Conservation (phyloP, 2,888 invertebrate species). For the Ectemnius cavifrons region DNA sequence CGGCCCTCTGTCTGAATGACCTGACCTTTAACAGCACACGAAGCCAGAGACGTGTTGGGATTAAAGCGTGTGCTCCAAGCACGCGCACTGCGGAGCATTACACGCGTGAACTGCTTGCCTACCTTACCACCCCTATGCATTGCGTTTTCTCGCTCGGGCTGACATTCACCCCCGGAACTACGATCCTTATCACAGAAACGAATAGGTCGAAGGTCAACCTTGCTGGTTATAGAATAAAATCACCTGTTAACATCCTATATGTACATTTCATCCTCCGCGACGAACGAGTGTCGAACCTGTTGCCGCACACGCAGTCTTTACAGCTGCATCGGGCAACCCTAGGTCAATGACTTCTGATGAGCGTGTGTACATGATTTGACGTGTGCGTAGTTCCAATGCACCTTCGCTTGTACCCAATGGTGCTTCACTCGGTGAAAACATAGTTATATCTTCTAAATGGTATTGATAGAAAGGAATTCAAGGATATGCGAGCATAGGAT, state of each 20-base stretch:
- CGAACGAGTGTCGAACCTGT: slow-evolving; percentile 30
- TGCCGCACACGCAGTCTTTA: slow-evolving; percentile 12
- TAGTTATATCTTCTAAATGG: too few relatives aligned
- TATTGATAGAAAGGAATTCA: too few relatives aligned
- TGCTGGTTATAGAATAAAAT: slow-evolving; percentile 3
- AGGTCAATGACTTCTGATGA: not conserved
- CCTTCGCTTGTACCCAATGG: too few relatives aligned
- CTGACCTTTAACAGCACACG: slow-evolving; percentile 35
- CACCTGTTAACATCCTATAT: slow-evolving; percentile 18
- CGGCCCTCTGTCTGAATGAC: slow-evolving; percentile 8
- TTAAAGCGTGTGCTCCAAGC: slow-evolving; percentile 21
- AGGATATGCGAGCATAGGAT: too few relatives aligned
- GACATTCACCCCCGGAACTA: too few relatives aligned
- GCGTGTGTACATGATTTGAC: not conserved
- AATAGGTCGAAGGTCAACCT: not conserved
- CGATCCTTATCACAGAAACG: not conserved
- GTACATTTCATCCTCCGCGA: slow-evolving; percentile 16
- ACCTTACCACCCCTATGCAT: too few relatives aligned
- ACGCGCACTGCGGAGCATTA: slow-evolving; percentile 15
- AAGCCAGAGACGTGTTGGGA: slow-evolving; percentile 18
- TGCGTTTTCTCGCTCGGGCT: too few relatives aligned
- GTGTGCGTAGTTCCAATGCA: not conserved
- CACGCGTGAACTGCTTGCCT: not conserved
- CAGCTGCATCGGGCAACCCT: not conserved
- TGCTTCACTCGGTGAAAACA: too few relatives aligned